These are phyloP conservation scores for Nemotelus nigrinus DNA, from an alignment of 2,888 invertebrate species.

Conservation along the genomic window DNA sequence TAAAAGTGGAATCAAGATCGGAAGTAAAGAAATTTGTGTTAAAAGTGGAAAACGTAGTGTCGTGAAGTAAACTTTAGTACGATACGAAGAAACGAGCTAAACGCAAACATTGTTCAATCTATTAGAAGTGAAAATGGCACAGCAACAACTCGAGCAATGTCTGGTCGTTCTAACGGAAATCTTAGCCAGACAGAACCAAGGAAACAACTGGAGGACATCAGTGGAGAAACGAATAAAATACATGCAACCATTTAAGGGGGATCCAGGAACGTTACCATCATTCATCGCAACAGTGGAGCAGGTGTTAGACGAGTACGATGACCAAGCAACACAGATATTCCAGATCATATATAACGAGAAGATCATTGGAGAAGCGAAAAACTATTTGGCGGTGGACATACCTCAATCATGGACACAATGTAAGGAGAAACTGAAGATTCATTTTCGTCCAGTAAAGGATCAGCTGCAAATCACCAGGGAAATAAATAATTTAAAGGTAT, in stretches of 20 bases:
- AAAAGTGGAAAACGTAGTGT: neutral
- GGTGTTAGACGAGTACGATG: neutral
- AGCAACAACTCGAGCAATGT: conserved; percentile 17
- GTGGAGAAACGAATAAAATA: conserved; percentile 8
- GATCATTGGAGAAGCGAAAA: conserved; percentile 25
- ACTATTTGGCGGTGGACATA: conserved; percentile 1
- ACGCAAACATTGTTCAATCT: neutral
- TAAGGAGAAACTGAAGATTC: conserved; percentile 14
- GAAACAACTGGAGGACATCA: neutral
- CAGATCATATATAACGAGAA: conserved; percentile 3
- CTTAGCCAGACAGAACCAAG: conserved; percentile 7
- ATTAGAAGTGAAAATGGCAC: conserved; percentile 4
- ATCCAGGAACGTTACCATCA: conserved; percentile 8
- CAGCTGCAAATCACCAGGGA: conserved; percentile 2
- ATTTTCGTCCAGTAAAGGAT: conserved; percentile 15
- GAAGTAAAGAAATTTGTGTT: neutral
- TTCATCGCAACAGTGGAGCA: conserved; percentile 12
- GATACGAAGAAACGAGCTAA: neutral
- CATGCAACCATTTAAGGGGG: conserved; percentile 14
- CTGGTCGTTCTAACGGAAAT: conserved; percentile 10
- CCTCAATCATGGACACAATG: conserved; percentile 12
- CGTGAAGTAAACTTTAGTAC: conserved; percentile 5
- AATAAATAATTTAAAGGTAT: conserved; percentile 22
- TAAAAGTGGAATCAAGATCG: neutral
- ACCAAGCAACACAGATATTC: neutral